Base-by-base conservation (phyloP, 2,113 vertebrate species). In the Nothobranchius kuhntae region DNA sequence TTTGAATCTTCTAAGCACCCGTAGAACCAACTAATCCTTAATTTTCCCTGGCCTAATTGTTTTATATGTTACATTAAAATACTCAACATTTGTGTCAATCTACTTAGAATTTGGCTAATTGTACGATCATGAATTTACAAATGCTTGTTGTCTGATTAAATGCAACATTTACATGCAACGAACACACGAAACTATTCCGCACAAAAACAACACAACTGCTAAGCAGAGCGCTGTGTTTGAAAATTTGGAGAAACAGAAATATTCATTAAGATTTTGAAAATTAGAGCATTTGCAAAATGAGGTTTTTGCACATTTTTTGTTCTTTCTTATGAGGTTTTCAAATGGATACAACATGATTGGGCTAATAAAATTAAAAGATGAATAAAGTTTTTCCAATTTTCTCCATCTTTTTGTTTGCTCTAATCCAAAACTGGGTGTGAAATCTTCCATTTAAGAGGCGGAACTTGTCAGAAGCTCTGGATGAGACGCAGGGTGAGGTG, bases 401-500 rank as follows among this genome's bases (percentile, higher is more conserved):
- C 51, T 75, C 80, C 73, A 59, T 56, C 80, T 57, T 55, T 56
- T 36, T 80, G 79, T 72, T 70, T 54, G 63, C 58, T 62, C 71
- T 82, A 77, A 82, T 80, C 61, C 59, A 6, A 55, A 70, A 51
- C 30, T 54, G n/a, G 42, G 30, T 70, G 40, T 58, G 55, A 76
- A 75, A 75, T 61, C 52, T 44, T n/a, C 35, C 42, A 53, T 74
- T 53, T 68, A 42, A 58, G 55, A 40, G 40, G 68, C 65, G 67
- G 65, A 55, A 48, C 15, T 53, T 68, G 63, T 30, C 40, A 53
- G 54, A 42, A 70, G 59, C 64, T 57, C 44, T 48, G 68, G 73
- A 61, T 60, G 54, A 64, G 68, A 70, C 67, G 55, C 44, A 46
- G 79, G 52, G 69, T 9, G 84, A 81, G 61, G 68, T 74, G 85